Conservation (phyloP, 2,113 vertebrate genomes). For the Brienomyrus longianalis region DNA sequence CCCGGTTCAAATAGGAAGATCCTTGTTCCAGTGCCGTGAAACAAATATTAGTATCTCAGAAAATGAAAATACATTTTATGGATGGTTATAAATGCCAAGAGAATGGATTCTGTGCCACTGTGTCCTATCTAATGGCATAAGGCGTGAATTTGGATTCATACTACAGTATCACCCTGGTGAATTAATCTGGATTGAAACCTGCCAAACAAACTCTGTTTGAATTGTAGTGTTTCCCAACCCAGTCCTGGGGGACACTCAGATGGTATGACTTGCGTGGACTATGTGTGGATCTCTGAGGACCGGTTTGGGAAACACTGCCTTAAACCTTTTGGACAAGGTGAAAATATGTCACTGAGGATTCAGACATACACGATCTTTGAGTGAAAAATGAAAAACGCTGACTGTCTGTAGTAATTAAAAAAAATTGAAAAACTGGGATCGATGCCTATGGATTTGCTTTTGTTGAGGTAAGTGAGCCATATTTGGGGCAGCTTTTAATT, state of each 20-base stretch:
- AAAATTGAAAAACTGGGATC: not conserved
- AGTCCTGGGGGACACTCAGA: not conserved
- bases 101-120: not conserved
- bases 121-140: not conserved
- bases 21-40: not conserved
- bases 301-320: not conserved
- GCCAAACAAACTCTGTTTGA: not conserved
- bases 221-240: not conserved
- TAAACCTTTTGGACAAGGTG: not conserved
- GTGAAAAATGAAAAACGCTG: not conserved
- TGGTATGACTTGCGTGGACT: not conserved
- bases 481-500: not conserved
- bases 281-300: no score
- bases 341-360: not conserved
- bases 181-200: not conserved
- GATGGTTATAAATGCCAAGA: not conserved
- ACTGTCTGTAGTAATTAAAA: not conserved
- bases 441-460: not conserved
- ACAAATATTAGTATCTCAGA: not conserved
- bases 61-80: not conserved
- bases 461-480: not conserved
- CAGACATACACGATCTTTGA: not conserved
- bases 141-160: not conserved
- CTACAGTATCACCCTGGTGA: not conserved
- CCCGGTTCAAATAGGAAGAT: not conserved